phyloP scores from a whole-genome alignment of 2,113 vertebrate genomes.

The Cyprinodon variegatus region DNA sequence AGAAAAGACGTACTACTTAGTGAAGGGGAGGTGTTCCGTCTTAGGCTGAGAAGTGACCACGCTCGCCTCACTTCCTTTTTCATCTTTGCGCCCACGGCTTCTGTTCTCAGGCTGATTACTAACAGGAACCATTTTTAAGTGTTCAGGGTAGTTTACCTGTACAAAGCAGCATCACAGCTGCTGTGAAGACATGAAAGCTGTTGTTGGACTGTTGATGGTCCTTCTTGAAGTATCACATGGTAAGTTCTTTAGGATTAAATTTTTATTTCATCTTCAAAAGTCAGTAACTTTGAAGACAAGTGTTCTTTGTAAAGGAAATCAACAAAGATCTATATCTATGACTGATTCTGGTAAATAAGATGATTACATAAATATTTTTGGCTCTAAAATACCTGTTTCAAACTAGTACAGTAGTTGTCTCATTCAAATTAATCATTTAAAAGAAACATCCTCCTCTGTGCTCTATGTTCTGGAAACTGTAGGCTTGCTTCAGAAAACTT shows the following conservation, averaged over 20 bases:
- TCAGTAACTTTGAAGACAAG: neutral
- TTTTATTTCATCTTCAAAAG: neutral
- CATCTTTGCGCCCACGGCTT: neutral
- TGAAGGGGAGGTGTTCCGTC: neutral
- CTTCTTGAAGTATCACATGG: conserved; percentile 21
- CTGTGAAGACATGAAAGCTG: conserved; percentile 22
- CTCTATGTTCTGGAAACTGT: neutral
- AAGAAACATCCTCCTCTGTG: neutral
- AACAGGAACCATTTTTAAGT: neutral
- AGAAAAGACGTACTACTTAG: neutral
- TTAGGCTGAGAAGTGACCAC: neutral
- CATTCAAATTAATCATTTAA: neutral
- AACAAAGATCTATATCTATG: neutral
- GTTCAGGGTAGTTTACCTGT: neutral
- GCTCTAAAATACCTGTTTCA: neutral
- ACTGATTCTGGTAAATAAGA: neutral
- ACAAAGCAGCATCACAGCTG: neutral
- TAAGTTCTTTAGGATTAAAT: rapidly evolving
- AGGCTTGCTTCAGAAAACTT: neutral
- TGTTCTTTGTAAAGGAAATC: neutral
- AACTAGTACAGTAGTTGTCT: neutral
- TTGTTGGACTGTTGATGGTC: conserved; percentile 24
- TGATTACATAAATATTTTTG: neutral
- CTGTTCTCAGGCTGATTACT: neutral
- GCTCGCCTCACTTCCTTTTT: neutral